These are phyloP conservation scores for Aporrectodea caliginosa DNA, from an alignment of 1,140 invertebrate species.

Conservation along the genomic window DNA sequence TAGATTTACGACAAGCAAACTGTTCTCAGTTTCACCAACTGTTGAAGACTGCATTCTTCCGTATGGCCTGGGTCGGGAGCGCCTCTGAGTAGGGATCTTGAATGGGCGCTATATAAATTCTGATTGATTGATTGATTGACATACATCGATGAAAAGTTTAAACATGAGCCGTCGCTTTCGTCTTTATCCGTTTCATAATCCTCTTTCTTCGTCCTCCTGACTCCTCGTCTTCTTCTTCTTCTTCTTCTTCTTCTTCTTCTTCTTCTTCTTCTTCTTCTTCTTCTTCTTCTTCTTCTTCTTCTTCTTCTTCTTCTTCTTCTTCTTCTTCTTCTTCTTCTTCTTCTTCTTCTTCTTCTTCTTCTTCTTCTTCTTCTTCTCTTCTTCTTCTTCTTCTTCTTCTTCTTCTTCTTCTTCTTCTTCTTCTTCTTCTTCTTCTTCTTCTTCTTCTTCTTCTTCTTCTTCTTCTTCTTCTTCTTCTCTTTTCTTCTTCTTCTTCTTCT, in stretches of 20 bases:
- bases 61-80: no score
- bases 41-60: no score
- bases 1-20: no score
- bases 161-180: conserved; percentile 23
- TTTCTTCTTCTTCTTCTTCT: no score
- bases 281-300: conserved; percentile 30
- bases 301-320: neutral
- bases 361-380: conserved; percentile 8
- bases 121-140: no score
- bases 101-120: no score
- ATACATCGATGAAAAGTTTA: conserved; percentile 11
- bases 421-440: conserved; percentile 14
- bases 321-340: conserved; percentile 12
- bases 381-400: conserved; percentile 11
- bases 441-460: neutral
- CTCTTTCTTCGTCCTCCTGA: conserved; percentile 24
- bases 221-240: no score
- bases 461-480: conserved; percentile 27
- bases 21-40: neutral
- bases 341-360: conserved; percentile 27
- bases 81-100: no score
- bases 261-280: conserved; percentile 29
- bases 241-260: conserved; percentile 30
- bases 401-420: conserved; percentile 23
- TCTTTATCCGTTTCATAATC: conserved; percentile 22